Evolutionary conservation across 2,888 invertebrate species (phyloP).

Genomic region (Tethea ocularis): DNA sequence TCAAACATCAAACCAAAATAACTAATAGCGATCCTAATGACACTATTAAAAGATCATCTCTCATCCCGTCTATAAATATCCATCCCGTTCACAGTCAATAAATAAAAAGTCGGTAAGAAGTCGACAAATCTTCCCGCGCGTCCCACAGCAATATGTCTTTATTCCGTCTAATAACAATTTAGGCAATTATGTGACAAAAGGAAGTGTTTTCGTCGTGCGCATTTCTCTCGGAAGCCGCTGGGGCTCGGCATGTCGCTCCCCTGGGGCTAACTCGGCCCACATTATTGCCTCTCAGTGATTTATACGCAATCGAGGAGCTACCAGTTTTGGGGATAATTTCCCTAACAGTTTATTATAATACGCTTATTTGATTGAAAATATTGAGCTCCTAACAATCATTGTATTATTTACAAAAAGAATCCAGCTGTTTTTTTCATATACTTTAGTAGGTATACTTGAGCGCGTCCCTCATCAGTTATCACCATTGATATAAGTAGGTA

Average conservation of each 20-base stretch:
- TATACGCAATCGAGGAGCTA: constrained; percentile 59
- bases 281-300: constrained; percentile 79
- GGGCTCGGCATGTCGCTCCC: constrained; percentile 43
- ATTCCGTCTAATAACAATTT: constrained; percentile 83
- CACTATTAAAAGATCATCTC: constrained; percentile 78
- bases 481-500: neutral
- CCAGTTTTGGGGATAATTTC: constrained; percentile 50
- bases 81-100: constrained; percentile 36
- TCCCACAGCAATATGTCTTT: constrained; percentile 79
- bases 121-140: constrained; percentile 43
- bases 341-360: constrained; percentile 5
- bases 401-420: no score
- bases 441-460: no score
- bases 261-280: constrained; percentile 63
- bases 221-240: constrained; percentile 53
- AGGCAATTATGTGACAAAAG: constrained; percentile 82
- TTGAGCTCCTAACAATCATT: no score
- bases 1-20: constrained; percentile 24
- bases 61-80: constrained; percentile 72
- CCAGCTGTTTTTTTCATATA: no score
- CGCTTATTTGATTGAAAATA: neutral
- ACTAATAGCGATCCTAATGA: constrained; percentile 49
- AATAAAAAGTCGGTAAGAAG: constrained; percentile 41
- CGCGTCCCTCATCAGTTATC: neutral
- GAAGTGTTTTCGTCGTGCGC: constrained; percentile 73